A percentile compares a stretch with the other conserved stretches of the same genome.
phyloP scores from a whole-genome alignment of 2,888 invertebrate genomes.

The Drosophila crucigera region DNA sequence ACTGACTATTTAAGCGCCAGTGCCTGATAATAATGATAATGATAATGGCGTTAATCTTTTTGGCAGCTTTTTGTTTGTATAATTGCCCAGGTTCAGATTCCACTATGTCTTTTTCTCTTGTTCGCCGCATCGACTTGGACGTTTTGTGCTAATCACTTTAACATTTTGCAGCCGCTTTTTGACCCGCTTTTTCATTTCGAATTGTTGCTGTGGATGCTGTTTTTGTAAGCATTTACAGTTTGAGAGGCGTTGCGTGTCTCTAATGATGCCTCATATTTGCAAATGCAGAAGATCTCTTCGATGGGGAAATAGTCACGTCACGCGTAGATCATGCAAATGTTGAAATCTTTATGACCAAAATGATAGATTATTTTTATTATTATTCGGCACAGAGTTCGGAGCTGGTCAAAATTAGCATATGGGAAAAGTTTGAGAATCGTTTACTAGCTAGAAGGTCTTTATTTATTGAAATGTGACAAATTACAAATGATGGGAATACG shows the following conservation, averaged over 20 bases:
- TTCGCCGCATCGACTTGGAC: slow-evolving; percentile 8
- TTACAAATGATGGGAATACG: not conserved
- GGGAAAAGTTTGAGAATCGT: not conserved
- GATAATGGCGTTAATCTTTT: slow-evolving; percentile 68
- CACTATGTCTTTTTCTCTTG: not conserved
- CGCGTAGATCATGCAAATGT: slow-evolving; percentile 29
- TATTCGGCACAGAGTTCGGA: slow-evolving; percentile 1
- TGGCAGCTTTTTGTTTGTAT: slow-evolving; percentile 72
- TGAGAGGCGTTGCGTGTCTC: slow-evolving; percentile 67
- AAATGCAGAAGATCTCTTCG: slow-evolving; percentile 41
- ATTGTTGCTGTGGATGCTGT: slow-evolving; percentile 37
- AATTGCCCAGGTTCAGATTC: slow-evolving; percentile 55
- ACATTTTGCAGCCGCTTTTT: slow-evolving; percentile 67
- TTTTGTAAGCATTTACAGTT: slow-evolving; percentile 70
- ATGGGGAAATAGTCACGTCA: slow-evolving; percentile 58
- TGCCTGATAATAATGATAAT: slow-evolving; percentile 34
- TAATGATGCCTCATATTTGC: slow-evolving; percentile 69
- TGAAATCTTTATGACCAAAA: slow-evolving; percentile 8
- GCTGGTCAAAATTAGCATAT: slow-evolving; percentile 9
- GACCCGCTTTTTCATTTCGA: slow-evolving; percentile 69
- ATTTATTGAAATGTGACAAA: not conserved
- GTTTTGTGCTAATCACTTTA: slow-evolving; percentile 66
- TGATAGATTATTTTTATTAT: slow-evolving; percentile 28
- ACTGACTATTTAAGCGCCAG: slow-evolving; percentile 37
- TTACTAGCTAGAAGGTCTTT: not conserved